Evolutionary conservation across 2,888 invertebrate genomes (phyloP), one percentile per base, ranked within the genome.

Genomic region (Tenthredo livida): DNA sequence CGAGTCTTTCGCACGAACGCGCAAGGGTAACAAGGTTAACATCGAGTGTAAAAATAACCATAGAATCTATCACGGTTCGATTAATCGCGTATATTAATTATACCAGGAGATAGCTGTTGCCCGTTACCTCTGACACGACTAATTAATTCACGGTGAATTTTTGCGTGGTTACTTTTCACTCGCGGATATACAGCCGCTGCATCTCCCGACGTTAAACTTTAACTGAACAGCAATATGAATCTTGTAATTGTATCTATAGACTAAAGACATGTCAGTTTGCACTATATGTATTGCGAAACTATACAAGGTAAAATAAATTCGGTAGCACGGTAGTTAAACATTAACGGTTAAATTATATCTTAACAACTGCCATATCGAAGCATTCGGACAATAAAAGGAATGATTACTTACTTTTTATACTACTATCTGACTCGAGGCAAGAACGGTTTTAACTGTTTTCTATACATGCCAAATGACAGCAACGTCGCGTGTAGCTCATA

Each of bases 1-100:
- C 80, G 80, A 25, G 80, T 25, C 80, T 80, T 80, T 61, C 80
- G 80, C 80, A 58, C 80, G 80, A 61, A 61, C 80, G 80, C 80
- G 40, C 61, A 65, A 80, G 61, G 61, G 80, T 80, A 40, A 80
- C 80, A 80, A 80, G 65, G 80, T 65, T 54, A 54, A 25, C 77
- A 54, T 77, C 15, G 33, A 50, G 33, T 54, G 29, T 54, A 47
- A 50, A 50, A 77, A 54, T 77, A 77, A 12, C 77, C 33, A 54
- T 54, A 54, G 54, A 17, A 77, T 54, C 54, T 77, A 50, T 50
- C 77, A 33, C 54, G 77, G 5, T 2, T 29, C 29, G 50, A 50
- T 29, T 77, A 77, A 29, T 40, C 50, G 29, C 54, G 15, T 17
- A 54, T 54, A 50, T n/a, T 77, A 54, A 77, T 77, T 54, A 54